Evolutionary conservation across 2,113 vertebrate species (phyloP), one percentile per base, ranked within the genome.

Genomic region (Myrmecophaga tridactyla): DNA sequence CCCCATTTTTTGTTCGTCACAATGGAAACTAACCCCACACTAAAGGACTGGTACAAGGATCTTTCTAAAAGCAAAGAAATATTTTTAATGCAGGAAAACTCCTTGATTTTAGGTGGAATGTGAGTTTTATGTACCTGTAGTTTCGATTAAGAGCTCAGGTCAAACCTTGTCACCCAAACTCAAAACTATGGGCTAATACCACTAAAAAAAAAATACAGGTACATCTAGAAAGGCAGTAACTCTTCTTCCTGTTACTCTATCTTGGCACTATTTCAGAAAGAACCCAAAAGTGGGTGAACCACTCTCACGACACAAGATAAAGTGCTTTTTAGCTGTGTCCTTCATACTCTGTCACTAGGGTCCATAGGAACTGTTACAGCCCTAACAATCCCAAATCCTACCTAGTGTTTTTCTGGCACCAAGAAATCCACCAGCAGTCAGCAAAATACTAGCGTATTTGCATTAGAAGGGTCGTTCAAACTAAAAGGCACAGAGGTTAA

Each of bases 381-480:
- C 18, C 53, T 56, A 56, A 20, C 7, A 56, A 56, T 56, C 53
- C 53, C 53, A 56, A 56, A 56, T 20, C 53, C 53, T 56, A 56
- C 21, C 53, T 56, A 15, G 20, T 53, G 15, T 15, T 56, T 56
- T 56, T 56, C 53, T 56, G 53, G 53, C 53, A 56, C 20, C 18
- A 20, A 56, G 53, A 56, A 56, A 56, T 56, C 53, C 53, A 56
- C 53, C 53, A 56, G 18, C 53, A 56, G 53, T 20, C 53, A 56
- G 53, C 53, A 56, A 56, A 18, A 56, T 56, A 7, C 53, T 56
- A 6, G 18, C 5, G 18, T 77, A 89, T 41, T 78, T 43, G 3
- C 43, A 88, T 62, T 60, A n/a, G 41, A 92, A 82, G 62, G 25
- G 10, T 62, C 60, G 58, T 87, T 92, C 82, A 84, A 92, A 89